Conservation (phyloP, 2,113 vertebrate species). For the Synodontis membranacea region DNA sequence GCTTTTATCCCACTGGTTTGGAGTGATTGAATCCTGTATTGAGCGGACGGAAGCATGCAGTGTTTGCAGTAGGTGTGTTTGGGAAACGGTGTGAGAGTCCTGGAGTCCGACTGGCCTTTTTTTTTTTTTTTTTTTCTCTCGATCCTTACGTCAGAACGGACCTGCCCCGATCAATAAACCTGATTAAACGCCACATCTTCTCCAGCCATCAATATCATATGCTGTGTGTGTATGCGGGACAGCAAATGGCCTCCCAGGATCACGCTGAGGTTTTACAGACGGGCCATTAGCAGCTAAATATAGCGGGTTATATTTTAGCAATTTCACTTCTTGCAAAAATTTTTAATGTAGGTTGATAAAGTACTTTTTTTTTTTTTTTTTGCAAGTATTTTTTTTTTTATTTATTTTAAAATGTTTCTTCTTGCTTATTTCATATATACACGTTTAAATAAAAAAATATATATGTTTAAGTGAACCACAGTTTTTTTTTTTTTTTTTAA, state of each 20-base stretch:
- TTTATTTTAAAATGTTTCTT: background rate
- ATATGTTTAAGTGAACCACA: background rate
- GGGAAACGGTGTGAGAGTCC: constrained; percentile 76
- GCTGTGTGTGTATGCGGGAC: constrained; percentile 82
- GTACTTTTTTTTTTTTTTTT: too few species aligned
- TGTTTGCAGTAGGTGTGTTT: constrained; percentile 84
- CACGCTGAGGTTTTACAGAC: constrained; percentile 67
- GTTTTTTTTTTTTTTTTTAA: too few species aligned
- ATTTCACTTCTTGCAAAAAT: background rate
- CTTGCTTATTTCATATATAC: background rate
- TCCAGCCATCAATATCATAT: constrained; percentile 87
- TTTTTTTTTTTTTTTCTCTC: constrained; percentile 4
- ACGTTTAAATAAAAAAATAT: background rate
- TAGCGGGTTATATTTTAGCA: background rate
- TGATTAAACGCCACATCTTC: constrained; percentile 92
- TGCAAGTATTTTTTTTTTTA: background rate
- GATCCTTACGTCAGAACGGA: constrained; percentile 59
- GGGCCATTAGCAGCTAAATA: background rate
- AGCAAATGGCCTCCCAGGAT: constrained; percentile 57
- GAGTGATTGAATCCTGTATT: constrained; percentile 81
- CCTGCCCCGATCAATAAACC: constrained; percentile 87
- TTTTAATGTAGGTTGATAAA: background rate
- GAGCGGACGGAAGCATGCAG: constrained; percentile 83
- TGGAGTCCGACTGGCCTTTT: constrained; percentile 83
- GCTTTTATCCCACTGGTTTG: constrained; percentile 70